Percentiles rank a stretch among this genome's conserved stretches.
These are phyloP conservation scores for Listrodromus nycthemerus DNA, from an alignment of 2,888 invertebrate genomes.

Conservation along the genomic window DNA sequence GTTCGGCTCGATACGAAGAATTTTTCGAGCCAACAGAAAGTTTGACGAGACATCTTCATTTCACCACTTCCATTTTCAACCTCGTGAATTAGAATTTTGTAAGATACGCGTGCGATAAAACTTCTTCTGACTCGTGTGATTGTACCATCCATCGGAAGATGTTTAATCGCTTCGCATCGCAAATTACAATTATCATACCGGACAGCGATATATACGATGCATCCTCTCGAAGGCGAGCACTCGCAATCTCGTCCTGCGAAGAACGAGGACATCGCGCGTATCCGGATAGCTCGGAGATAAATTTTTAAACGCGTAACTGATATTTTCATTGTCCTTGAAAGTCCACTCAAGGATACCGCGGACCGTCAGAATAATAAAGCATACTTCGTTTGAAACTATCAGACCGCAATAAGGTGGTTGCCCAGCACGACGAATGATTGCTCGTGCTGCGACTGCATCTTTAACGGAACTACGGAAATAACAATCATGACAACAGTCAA, in stretches of 20 bases:
- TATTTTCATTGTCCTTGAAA: background rate
- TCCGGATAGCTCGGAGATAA: background rate
- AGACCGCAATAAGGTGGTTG: background rate
- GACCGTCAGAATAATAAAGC: background rate
- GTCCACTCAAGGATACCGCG: background rate
- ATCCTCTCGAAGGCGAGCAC: background rate
- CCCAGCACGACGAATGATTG: background rate
- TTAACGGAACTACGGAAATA: background rate
- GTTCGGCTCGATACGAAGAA: too few relatives aligned
- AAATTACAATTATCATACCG: background rate
- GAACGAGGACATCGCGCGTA: background rate
- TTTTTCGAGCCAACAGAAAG: too few relatives aligned
- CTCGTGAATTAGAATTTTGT: too few relatives aligned
- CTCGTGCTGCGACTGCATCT: background rate
- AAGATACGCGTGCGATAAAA: too few relatives aligned
- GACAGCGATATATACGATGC: background rate
- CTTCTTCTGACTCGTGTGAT: too few relatives aligned
- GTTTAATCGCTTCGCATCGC: too few relatives aligned
- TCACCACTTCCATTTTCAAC: too few relatives aligned
- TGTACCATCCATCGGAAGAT: too few relatives aligned
- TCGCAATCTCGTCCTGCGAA: background rate
- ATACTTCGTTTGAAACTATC: background rate
- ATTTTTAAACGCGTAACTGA: background rate
- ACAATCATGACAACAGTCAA: background rate
- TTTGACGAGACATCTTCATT: too few relatives aligned